Base-by-base conservation (phyloP, 2,797 vertebrate species). In the Catamblyrhynchus diadema region DNA sequence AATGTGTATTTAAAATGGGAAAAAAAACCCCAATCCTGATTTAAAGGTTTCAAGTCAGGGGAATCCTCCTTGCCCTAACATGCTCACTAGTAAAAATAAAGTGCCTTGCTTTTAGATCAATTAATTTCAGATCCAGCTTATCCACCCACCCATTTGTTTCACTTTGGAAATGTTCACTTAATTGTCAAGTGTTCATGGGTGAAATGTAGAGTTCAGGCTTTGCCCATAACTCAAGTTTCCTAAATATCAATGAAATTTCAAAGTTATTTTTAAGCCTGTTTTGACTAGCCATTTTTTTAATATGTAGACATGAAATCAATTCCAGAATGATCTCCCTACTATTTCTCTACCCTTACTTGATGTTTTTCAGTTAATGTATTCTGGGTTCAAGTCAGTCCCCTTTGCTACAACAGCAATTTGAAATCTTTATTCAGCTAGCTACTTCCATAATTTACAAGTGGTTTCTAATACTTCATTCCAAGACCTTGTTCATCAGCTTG, bases 351-450 rank as follows among this genome's bases (percentile, higher is more conserved):
- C 47, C 30, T 7, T 62, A 54, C 27, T 45, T 77, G 78, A 96
- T 66, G 23, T 45, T 87, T 95, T 90, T 57, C 83, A 81, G 66
- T 66, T 93, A 93, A 88, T 44, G 17, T 71, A 66, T 62, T 90
- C 62, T 54, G 47, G 18, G 3, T 86, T 94, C 66, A 75, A 42
- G 23, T 45, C 57, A 86, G 14, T 74, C 22, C 20, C 7, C 23
- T 84, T 71, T 75, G 50, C 70, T 79, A 59, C 18, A 53, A 39
- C 41, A 90, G 37, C 21, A 47, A 37, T 70, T 86, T 74, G 41
- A 80, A 85, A 62, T 85, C 64, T 90, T 82, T 33, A 87, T 66
- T 88, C 62, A 82, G 53, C 32, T 24, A 51, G 15, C 24, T 66
- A 33, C 19, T 78, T 90, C 71, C 12, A 39, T 54, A 78, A 74